Evolutionary conservation across 2,888 invertebrate species (phyloP).

Genomic region (Laspeyria flexula): DNA sequence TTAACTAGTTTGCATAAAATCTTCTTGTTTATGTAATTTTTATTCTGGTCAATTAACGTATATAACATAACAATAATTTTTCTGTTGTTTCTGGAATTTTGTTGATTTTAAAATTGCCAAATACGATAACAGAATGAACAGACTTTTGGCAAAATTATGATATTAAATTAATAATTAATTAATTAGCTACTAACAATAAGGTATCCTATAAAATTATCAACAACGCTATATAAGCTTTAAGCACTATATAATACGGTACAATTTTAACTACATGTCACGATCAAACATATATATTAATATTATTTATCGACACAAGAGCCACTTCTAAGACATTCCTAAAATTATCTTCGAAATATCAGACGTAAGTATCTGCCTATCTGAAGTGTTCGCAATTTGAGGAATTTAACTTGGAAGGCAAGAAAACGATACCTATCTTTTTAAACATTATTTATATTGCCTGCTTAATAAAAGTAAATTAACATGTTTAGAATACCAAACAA

Average conservation of each 20-base stretch:
- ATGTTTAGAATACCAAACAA: too few relatives aligned
- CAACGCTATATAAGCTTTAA: too few relatives aligned
- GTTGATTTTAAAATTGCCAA: not conserved
- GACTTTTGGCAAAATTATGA: too few relatives aligned
- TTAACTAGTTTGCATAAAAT: constrained; percentile 71
- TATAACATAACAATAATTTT: constrained; percentile 13
- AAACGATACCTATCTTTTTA: constrained; percentile 22
- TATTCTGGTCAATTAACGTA: constrained; percentile 40
- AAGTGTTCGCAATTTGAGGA: constrained; percentile 33
- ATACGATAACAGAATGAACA: too few relatives aligned
- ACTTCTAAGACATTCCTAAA: constrained; percentile 39
- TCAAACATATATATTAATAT: not conserved
- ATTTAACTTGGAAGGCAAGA: constrained; percentile 21
- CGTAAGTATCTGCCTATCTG: constrained; percentile 32
- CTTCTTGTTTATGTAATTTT: constrained; percentile 45
- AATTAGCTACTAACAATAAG: too few relatives aligned
- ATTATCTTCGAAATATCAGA: constrained; percentile 33
- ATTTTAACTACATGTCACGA: not conserved
- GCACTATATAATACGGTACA: too few relatives aligned
- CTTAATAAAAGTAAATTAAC: not conserved
- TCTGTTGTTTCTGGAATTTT: not conserved
- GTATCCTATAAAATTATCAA: too few relatives aligned
- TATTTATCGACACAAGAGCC: constrained; percentile 21
- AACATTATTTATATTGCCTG: not conserved
- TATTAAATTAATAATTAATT: too few relatives aligned